Base-by-base conservation (phyloP, 2,888 invertebrate species). In the Archips xylosteana region DNA sequence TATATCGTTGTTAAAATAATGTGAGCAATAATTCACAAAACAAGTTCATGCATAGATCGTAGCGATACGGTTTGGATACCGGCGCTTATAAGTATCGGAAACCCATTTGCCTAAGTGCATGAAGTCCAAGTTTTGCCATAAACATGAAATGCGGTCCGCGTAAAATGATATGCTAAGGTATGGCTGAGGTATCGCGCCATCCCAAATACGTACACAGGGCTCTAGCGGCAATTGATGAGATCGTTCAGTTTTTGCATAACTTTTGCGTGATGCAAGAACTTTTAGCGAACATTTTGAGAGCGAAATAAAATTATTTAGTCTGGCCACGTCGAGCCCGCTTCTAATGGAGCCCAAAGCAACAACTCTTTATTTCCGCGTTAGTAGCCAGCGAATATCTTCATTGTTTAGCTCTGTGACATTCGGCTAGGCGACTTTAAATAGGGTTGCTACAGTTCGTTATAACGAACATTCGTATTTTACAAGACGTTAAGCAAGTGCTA, bases 101-200 rank as follows among this genome's bases (percentile, higher is more conserved):
- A 93, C 86, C 92, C 92, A 94, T 94, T 94, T 92, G 86, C 91
- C 86, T 94, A 92, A 94, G 94, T 94, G 92, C 92, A 92, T 89
- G 90, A 88, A 92, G 91, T 90, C 88, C 87, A 93, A 94, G 91
- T 93, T 94, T 92, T 88, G 88, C 91, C 87, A 92, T 94, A 93
- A 93, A 92, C 93, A 92, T 92, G 92, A 93, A 91, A 91, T 90
- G 93, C 91, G 91, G 87, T 88, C 85, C 85, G 86, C 87, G 85
- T 87, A 89, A 89, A 90, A 91, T 92, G 92, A 93, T 92, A 92
- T 92, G 92, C 92, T 89, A 87, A 91, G 91, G 90, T 91, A 74
- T 74, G 74, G 71, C 66, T 74, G 76, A 76, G 71, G 66, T 67
- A 76, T 65, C 47, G 70, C 32, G 65, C 61, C 72, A 62, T 60